phyloP scores from a whole-genome alignment of 2,113 vertebrate genomes.

The Chaetura pelagica region DNA sequence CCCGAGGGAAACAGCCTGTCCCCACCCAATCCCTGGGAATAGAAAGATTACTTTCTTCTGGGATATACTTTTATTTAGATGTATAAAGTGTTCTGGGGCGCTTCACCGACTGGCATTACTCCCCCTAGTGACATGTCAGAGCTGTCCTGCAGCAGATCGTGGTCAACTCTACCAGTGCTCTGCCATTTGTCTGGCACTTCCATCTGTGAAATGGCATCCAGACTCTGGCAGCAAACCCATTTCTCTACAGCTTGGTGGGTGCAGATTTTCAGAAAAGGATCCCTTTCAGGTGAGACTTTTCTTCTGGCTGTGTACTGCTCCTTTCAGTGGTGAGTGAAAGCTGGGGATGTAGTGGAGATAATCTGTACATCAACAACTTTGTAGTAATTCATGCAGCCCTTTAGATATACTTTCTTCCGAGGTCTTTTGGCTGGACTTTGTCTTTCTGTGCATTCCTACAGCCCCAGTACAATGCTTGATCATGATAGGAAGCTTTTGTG shows the following conservation, averaged over 20 bases:
- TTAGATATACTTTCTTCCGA: neutral
- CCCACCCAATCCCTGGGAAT: neutral
- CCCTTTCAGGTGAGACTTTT: neutral
- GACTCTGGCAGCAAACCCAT: neutral
- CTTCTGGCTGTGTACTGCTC: neutral
- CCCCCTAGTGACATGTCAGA: rapidly evolving
- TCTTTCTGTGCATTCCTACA: neutral
- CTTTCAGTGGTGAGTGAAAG: neutral
- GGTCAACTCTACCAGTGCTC: neutral
- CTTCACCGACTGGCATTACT: neutral
- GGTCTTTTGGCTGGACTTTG: neutral
- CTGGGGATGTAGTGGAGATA: neutral
- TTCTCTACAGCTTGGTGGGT: neutral
- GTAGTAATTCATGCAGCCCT: neutral
- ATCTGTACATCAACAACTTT: neutral
- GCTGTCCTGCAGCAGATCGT: neutral
- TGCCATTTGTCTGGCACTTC: neutral
- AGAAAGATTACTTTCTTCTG: neutral
- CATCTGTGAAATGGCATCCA: neutral
- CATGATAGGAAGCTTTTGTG: neutral
- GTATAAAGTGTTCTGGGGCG: neutral
- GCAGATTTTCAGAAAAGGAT: neutral
- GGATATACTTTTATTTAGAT: neutral
- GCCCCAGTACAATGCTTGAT: rapidly evolving
- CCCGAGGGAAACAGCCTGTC: neutral